Base-by-base conservation (phyloP, 2,113 vertebrate species). In the Lagopus leucura region DNA sequence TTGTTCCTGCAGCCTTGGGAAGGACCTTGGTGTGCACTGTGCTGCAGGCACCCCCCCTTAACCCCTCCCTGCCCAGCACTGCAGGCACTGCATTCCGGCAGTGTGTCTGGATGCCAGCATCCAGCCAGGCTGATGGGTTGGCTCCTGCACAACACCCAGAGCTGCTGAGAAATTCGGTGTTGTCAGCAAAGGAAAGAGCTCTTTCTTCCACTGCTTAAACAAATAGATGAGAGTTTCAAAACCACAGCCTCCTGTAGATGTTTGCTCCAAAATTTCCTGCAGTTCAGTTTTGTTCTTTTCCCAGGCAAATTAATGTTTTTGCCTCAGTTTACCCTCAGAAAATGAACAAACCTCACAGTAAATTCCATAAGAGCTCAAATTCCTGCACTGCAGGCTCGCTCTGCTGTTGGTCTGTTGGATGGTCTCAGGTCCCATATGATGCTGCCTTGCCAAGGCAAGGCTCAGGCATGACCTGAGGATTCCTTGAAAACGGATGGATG, bases 1-100 rank as follows among this genome's bases (percentile, higher is more conserved):
- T 97, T 97, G 97, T 98, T 98, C 97, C 92, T 80, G 82, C 72
- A 90, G 97, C 97, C 96, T 88, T 95, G 97, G 92, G 94, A 97
- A 97, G 97, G 97, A 96, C 97, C 97, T 97, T 95, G 91, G 77
- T 81, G 93, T 92, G 70, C 71, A 4, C 82, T 25, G 83, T 88
- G 88, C 91, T 45, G 58, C 86, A 89, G 93, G 90, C 67, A 18
- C 96, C 67, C 28, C 95, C 64, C 79, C 24, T 98, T 98, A 98
- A 97, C 97, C 90, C 97, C 98, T 98, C 87, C 91, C 84, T 97
- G 95, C 65, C 94, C 95, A 57, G 47, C 0, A 7, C 77, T 24
- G 52, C 2, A 27, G 47, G 1, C 47, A 11, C 40, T 1, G 0
- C 38, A 55, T 92, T 89, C 95, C 89, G 72, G 77, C 64, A 78